Evolutionary conservation across 2,888 invertebrate species (phyloP), one percentile per base, ranked within the genome.

Genomic region (Thumatha senex): DNA sequence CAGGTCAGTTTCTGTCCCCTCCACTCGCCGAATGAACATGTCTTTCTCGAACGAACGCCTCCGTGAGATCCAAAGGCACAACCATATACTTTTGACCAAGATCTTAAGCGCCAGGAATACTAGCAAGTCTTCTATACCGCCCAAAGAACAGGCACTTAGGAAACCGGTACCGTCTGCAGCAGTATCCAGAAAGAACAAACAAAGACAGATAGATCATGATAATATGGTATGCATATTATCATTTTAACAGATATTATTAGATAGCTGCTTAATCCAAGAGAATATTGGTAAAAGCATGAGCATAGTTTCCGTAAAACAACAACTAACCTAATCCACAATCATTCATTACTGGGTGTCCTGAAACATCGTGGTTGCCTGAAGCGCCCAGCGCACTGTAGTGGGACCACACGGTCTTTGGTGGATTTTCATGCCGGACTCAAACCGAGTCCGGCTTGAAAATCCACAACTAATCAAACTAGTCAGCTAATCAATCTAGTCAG

Each of bases 21-120:
- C 74, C 31, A 78, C 80, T 0, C 74, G 83, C 0, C 78, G 91
- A 11, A 68, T 86, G 46, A 92, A 92, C 69, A 92, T 92, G 92
- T 92, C 93, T 10, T 94, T 94, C 66, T 81, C 93, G 0, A 94
- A 94, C 72, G 92, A 92, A n/a, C 84, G 93, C 3, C 80, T 93
- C 45, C 84, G 93, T 0, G 93, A 93, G 66, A 94, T 94, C 12
- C 93, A 94, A 61, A 82, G 94, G 0, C 93, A 93, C 67, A 94
- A 94, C 68, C 89, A 93, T 60, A 93, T 93, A 9, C 76, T 94
- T 2, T 72, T 94, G 9, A 84, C 86, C 35, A 94, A 93, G 78
- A 93, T 94, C 57, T 72, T 93, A 48, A 86, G 87, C 44, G 92
- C 86, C 0, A 76, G 88, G n/a, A 86, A 87, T 59, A 65, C 57